Percentiles rank a stretch among this genome's conserved stretches.
Conservation (phyloP, 2,888 invertebrate species). For the Acanthosepion esculentum region DNA sequence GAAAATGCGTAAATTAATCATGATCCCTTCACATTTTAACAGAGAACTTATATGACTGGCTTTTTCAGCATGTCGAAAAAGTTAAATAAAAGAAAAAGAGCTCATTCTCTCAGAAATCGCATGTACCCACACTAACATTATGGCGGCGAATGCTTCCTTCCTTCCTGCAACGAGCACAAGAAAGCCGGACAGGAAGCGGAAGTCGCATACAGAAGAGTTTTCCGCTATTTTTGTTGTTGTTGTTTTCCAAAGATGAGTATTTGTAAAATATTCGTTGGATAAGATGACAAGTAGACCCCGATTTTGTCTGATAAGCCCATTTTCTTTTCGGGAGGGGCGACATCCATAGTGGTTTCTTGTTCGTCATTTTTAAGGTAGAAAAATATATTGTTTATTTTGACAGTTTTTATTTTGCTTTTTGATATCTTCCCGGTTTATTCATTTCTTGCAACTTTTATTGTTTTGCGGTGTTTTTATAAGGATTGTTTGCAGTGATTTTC, state of each 20-base stretch:
- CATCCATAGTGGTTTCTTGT: neutral
- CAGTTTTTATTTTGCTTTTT: neutral
- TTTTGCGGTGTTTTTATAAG: neutral
- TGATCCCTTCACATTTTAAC: neutral
- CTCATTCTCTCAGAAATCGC: neutral
- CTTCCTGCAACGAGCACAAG: neutral
- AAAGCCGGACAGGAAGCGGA: constrained; percentile 33
- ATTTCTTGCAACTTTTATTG: neutral
- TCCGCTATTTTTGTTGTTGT: neutral
- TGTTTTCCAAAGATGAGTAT: neutral
- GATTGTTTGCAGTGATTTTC: neutral
- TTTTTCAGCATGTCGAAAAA: neutral
- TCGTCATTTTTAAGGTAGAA: neutral
- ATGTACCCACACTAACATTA: neutral
- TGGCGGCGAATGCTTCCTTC: neutral
- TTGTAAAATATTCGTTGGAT: neutral
- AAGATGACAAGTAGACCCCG: neutral
- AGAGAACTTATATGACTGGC: neutral
- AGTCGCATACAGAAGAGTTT: neutral
- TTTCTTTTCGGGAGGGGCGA: neutral
- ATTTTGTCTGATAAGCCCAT: neutral
- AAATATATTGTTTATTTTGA: constrained; percentile 33
- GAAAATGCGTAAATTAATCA: constrained; percentile 15
- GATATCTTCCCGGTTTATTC: neutral
- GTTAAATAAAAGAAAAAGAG: neutral